Conservation (phyloP, 1,140 invertebrate genomes). For the Drosophila triauraria region DNA sequence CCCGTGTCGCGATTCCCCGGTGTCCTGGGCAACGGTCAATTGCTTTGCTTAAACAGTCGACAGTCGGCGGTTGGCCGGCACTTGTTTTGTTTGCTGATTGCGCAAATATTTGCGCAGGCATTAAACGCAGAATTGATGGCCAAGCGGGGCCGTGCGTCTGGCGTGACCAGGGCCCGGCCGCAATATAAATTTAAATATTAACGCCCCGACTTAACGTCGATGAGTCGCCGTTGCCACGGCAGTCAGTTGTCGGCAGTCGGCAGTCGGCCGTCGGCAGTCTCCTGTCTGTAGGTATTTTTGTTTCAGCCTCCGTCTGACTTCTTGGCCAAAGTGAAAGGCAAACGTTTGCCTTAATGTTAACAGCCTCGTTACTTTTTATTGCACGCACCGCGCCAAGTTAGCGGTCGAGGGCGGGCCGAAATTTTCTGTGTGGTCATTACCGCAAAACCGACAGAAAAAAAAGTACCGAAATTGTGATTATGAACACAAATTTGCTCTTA, state of each 20-base stretch:
- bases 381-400: constrained; percentile 66
- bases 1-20: constrained; percentile 14
- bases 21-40: constrained; percentile 72
- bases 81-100: constrained; percentile 83
- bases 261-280: constrained; percentile 10
- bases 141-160: constrained; percentile 21
- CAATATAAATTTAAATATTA: constrained; percentile 83
- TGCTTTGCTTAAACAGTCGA: constrained; percentile 75
- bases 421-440: constrained; percentile 76
- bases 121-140: constrained; percentile 79
- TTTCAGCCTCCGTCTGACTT: constrained; percentile 73
- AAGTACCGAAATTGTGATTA: constrained; percentile 79
- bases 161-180: constrained; percentile 43
- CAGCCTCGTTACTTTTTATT: constrained; percentile 82
- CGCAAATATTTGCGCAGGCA: constrained; percentile 82
- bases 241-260: not conserved
- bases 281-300: constrained; percentile 65
- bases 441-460: constrained; percentile 43
- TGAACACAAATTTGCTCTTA: constrained; percentile 82
- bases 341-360: constrained; percentile 81
- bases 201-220: constrained; percentile 72
- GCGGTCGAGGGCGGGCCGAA: constrained; percentile 34
- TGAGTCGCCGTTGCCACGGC: constrained; percentile 32
- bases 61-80: constrained; percentile 54
- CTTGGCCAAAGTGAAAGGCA: constrained; percentile 67